phyloP scores from a whole-genome alignment of 1,140 invertebrate species.

The Leptonema lineaticorne region DNA sequence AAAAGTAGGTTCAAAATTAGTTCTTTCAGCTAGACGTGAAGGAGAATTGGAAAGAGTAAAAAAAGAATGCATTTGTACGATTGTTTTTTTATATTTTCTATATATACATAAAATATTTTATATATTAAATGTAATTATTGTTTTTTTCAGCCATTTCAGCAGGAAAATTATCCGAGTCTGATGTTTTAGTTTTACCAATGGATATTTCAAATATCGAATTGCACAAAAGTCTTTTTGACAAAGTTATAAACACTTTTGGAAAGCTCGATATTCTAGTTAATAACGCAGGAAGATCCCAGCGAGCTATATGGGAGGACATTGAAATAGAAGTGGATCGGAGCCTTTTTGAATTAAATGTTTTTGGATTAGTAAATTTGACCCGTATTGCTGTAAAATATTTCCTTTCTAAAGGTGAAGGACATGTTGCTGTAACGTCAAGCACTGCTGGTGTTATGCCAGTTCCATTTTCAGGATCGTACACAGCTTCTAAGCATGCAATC shows the following conservation, averaged over 20 bases:
- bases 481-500: constrained; percentile 77
- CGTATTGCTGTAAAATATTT: constrained; percentile 70
- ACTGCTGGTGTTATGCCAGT: constrained; percentile 67
- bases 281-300: constrained; percentile 81
- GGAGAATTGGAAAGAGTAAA: constrained; percentile 77
- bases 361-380: constrained; percentile 71
- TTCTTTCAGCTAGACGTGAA: constrained; percentile 73
- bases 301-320: constrained; percentile 75
- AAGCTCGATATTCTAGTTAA: constrained; percentile 76
- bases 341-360: constrained; percentile 82
- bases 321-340: constrained; percentile 74
- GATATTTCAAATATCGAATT: constrained; percentile 65
- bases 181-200: constrained; percentile 71
- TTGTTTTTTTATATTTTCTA: background rate
- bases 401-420: constrained; percentile 59
- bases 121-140: background rate
- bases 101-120: background rate
- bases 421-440: constrained; percentile 74
- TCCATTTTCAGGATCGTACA: constrained; percentile 77
- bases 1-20: constrained; percentile 67
- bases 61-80: constrained; percentile 62
- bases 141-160: constrained; percentile 49
- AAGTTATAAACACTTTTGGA: constrained; percentile 72
- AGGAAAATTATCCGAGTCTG: constrained; percentile 56
- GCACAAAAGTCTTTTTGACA: constrained; percentile 65